Percentiles rank a stretch among this genome's conserved stretches.
Conservation (phyloP, 2,888 invertebrate genomes). For the Leucophora obtusa region DNA sequence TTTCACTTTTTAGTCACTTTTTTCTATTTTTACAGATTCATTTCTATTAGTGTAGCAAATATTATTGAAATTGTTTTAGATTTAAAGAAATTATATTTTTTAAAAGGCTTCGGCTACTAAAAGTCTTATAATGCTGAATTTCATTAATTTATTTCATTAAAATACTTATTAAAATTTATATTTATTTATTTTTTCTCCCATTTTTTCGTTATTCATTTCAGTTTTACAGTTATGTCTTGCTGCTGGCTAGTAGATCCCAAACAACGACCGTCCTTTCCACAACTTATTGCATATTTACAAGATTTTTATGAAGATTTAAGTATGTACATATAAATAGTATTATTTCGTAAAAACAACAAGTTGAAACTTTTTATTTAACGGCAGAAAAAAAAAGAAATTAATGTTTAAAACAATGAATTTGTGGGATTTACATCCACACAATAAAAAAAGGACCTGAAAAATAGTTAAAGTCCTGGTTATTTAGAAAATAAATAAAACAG, state of each 20-base stretch:
- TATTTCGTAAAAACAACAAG: constrained; percentile 21
- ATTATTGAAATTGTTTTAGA: too few species aligned
- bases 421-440: not conserved
- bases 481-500: constrained; percentile 26
- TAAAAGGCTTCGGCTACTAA: too few species aligned
- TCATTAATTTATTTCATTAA: too few species aligned
- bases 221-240: constrained; percentile 85
- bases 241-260: constrained; percentile 84
- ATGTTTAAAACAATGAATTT: constrained; percentile 3
- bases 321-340: constrained; percentile 80
- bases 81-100: too few species aligned
- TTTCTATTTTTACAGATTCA: too few species aligned
- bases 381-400: constrained; percentile 4
- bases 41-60: too few species aligned
- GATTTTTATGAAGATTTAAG: constrained; percentile 84
- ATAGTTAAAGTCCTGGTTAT: constrained; percentile 46
- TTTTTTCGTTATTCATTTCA: constrained; percentile 67
- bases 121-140: too few species aligned
- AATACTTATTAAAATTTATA: not conserved
- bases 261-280: constrained; percentile 83
- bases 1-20: too few species aligned
- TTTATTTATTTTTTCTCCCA: not conserved
- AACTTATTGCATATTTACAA: constrained; percentile 83
- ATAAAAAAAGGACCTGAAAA: constrained; percentile 36
- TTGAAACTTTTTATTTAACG: not conserved